Percentiles rank a stretch among this genome's conserved stretches.
These are phyloP conservation scores for Blera fallax DNA, from an alignment of 2,888 invertebrate genomes.

Conservation along the genomic window DNA sequence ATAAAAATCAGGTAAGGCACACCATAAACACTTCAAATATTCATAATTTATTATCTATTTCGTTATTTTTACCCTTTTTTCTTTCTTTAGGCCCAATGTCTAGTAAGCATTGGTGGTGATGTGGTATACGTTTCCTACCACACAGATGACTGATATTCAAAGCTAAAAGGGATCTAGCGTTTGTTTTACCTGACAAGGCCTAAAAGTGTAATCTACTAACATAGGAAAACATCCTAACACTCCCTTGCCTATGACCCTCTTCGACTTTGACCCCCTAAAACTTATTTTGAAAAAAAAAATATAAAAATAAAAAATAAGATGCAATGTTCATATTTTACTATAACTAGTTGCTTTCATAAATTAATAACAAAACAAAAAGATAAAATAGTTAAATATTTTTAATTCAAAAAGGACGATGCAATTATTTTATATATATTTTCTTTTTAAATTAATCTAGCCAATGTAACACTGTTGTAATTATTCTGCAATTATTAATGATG, in stretches of 20 bases:
- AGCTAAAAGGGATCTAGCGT: conserved; percentile 79
- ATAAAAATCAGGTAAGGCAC: conserved; percentile 94
- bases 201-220: conserved; percentile 78
- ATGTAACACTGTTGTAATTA: conserved; percentile 43
- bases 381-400: conserved; percentile 52
- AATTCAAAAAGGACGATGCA: conserved; percentile 72
- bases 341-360: conserved; percentile 74
- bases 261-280: conserved; percentile 3
- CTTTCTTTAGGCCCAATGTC: conserved; percentile 93
- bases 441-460: conserved; percentile 50
- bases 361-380: conserved; percentile 58
- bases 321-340: conserved; percentile 73
- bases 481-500: conserved; percentile 16
- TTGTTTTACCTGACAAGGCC: conserved; percentile 79
- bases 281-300: background rate
- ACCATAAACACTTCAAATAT: background rate
- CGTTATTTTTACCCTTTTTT: conserved; percentile 34
- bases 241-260: conserved; percentile 40
- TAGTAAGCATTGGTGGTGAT: conserved; percentile 97
- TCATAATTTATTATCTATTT: background rate
- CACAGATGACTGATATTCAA: conserved; percentile 82
- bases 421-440: conserved; percentile 42
- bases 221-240: conserved; percentile 6
- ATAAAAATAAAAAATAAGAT: too few relatives aligned
- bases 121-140: conserved; percentile 92